Evolutionary conservation across 1,140 invertebrate species (phyloP), one percentile per base, ranked within the genome.

Genomic region (Hypothenemus hampei): DNA sequence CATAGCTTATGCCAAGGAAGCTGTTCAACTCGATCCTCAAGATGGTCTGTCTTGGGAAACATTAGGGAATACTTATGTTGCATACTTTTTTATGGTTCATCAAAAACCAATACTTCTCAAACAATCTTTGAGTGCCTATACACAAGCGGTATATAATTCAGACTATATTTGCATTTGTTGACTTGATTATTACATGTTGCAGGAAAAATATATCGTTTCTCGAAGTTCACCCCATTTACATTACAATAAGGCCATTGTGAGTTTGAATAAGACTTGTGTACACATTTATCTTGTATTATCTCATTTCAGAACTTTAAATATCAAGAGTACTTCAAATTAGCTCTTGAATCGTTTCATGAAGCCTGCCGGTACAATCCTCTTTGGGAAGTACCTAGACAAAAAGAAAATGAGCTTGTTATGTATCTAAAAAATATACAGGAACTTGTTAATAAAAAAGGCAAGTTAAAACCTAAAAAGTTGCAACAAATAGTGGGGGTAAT

Each of bases 11-110:
- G 91, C 91, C 0, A 91, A 89, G 70, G 86, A 92, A 65, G 89
- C 91, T 11, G 81, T 95, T 1, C 77, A 85, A 51, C 67, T 91
- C 11, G 89, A 93, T 68, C 78, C 85, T 13, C 81, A 81, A 43
- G 91, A 95, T 77, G 90, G 90, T 11, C 75, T 80, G 11, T 93
- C 90, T 0, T 94, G 91, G 91, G 77, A 81, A 51, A 82, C 91
- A 58, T 73, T 93, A 35, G 91, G 88, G 15, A 93, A 93, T 78
- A 87, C 90, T 1, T 87, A 91, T 68, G 73, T 94, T 31, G 86
- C 86, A 40, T 79, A 82, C 37, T 93, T 87, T 72, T 93, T 93
- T 71, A 80, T 78, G 39, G 73, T 84, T 37, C 77, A 81, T 31
- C 87, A 91, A 71, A 85, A 86, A 67, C 83, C 86, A 4, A 78